A percentile compares a stretch with the other conserved stretches of the same genome.
phyloP scores from a whole-genome alignment of 2,797 vertebrate species.

The Harpagifer antarcticus region DNA sequence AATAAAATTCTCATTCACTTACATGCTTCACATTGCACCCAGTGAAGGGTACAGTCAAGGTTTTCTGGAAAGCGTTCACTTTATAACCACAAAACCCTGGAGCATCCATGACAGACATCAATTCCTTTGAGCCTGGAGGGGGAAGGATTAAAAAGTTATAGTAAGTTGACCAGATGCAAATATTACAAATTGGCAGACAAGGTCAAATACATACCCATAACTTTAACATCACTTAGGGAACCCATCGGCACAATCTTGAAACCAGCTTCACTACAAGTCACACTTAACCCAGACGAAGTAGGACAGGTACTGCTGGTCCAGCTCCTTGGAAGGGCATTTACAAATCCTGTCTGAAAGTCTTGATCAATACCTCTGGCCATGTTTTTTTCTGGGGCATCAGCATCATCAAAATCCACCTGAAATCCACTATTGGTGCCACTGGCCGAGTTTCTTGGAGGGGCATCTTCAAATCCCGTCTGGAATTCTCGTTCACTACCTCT shows the following conservation, averaged over 20 bases:
- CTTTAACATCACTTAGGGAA: conserved; percentile 37
- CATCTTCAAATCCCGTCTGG: neutral
- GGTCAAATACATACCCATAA: conserved; percentile 53
- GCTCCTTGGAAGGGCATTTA: neutral
- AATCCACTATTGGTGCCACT: neutral
- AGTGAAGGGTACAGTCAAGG: conserved; percentile 58
- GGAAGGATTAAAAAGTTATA: neutral
- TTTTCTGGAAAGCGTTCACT: neutral
- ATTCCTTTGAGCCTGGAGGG: conserved; percentile 25
- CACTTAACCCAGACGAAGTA: conserved; percentile 1
- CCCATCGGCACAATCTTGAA: conserved; percentile 53
- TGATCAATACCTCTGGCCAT: neutral
- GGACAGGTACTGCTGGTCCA: conserved; percentile 3
- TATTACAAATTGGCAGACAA: neutral
- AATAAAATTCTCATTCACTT: neutral
- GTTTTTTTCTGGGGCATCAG: neutral
- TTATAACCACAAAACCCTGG: conserved; percentile 57
- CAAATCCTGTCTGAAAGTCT: conserved; percentile 1
- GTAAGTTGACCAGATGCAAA: neutral
- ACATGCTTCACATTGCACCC: conserved; percentile 66
- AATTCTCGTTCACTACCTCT: neutral
- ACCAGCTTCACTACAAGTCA: conserved; percentile 48
- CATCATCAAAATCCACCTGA: neutral
- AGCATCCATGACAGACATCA: conserved; percentile 26
- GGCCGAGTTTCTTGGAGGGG: neutral